These are phyloP conservation scores for Kuschelorhynchus macadamiae DNA, from an alignment of 2,888 invertebrate genomes.

Conservation along the genomic window DNA sequence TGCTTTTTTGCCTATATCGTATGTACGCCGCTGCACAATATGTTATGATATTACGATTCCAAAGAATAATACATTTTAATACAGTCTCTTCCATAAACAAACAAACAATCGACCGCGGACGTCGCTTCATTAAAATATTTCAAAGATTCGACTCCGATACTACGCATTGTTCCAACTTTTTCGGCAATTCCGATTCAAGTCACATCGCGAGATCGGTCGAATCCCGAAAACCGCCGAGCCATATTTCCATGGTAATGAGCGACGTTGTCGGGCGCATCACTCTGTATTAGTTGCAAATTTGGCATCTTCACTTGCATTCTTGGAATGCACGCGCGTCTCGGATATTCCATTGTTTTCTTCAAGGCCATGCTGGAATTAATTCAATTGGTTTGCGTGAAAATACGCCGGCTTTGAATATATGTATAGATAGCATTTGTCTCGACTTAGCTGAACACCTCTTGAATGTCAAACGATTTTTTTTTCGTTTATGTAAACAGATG, in stretches of 20 bases:
- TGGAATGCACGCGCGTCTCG: conserved; percentile 46
- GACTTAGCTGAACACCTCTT: conserved; percentile 15
- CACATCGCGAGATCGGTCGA: too few species aligned
- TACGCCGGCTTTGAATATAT: conserved; percentile 16
- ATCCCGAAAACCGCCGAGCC: conserved; percentile 3
- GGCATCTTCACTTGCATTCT: conserved; percentile 43
- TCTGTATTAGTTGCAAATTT: conserved; percentile 35
- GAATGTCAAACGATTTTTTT: conserved; percentile 17
- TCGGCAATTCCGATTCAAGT: too few species aligned
- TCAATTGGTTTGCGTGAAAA: conserved; percentile 42
- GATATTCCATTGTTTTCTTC: conserved; percentile 43
- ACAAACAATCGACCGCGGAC: too few species aligned
- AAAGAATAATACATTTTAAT: too few species aligned
- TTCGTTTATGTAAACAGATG: background rate
- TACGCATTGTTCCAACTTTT: too few species aligned
- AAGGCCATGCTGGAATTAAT: conserved; percentile 44
- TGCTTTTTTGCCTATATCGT: too few species aligned
- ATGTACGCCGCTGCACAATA: too few species aligned
- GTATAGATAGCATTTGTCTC: conserved; percentile 6
- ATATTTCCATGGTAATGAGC: conserved; percentile 31
- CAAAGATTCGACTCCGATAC: too few species aligned
- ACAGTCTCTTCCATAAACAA: too few species aligned
- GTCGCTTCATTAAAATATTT: too few species aligned
- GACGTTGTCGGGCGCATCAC: conserved; percentile 15
- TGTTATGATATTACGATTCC: too few species aligned